Evolutionary conservation across 2,797 vertebrate genomes (phyloP), one percentile per base, ranked within the genome.

Genomic region (Rhyacichthys aspro): DNA sequence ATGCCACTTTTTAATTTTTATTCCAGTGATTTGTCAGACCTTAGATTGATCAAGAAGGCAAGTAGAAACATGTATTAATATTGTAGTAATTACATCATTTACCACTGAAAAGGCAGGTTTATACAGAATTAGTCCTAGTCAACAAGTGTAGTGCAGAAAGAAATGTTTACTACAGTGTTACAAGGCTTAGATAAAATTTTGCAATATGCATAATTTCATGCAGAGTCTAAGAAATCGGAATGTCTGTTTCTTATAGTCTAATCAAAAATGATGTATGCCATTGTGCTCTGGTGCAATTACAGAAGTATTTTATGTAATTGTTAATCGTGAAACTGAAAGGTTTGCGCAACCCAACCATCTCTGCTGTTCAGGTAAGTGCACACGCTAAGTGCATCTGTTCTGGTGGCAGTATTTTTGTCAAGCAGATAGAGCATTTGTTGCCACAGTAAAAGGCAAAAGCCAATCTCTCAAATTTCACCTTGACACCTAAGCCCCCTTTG

Each of bases 381-480:
- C 23, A 42, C 62, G 63, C 15, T 67, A 65, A 76, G 53, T 70
- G 55, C 57, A 36, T 67, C 45, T 1, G 55, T 65, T 77, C 66
- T 62, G 59, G 33, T 68, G 62, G 15, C 48, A 53, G 19, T 32
- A 17, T 50, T 32, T 69, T 76, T 80, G 61, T 88, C 78, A 77
- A 74, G 72, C 76, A 77, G 76, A 76, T 70, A 88, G 79, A 85
- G 71, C 63, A 73, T 81, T 87, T 84, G 78, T 84, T 84, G 86
- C 78, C 55, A 73, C 53, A 67, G 67, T 63, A 84, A 84, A 87
- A 74, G 74, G 49, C 67, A 65, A 85, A 87, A 72, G 71, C 49
- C 66, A 61, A 61, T 72, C 46, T 86, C 81, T 90, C 84, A 76
- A 54, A 79, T 91, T 91, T 86, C 89, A 81, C 55, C 48, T 44